Evolutionary conservation across 1,140 invertebrate genomes (phyloP).

Genomic region (Stratiolaelaps scimitus): DNA sequence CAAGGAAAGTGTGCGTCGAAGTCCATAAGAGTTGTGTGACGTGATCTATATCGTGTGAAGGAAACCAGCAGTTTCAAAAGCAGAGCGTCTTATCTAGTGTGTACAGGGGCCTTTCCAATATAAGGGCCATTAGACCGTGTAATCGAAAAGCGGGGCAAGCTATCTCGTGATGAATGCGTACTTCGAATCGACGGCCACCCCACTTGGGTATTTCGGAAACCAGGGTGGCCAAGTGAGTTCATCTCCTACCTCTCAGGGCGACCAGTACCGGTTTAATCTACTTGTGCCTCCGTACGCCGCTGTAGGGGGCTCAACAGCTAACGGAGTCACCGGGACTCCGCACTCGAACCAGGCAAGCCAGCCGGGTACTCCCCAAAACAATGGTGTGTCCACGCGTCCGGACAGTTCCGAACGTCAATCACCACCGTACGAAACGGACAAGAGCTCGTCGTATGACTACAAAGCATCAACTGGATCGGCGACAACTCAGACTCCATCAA

Average conservation of each 20-base stretch:
- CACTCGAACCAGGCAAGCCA: not conserved
- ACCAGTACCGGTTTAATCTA: slow-evolving; percentile 22
- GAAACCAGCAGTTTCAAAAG: too few relatives aligned
- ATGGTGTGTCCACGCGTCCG: slow-evolving; percentile 2
- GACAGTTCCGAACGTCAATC: slow-evolving; percentile 24
- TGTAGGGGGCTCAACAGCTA: not conserved
- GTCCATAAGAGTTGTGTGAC: too few relatives aligned
- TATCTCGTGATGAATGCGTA: slow-evolving; percentile 19
- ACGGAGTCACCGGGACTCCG: not conserved
- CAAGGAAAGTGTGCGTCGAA: too few relatives aligned
- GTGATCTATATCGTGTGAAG: too few relatives aligned
- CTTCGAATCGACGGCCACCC: slow-evolving; percentile 15
- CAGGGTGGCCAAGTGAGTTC: slow-evolving; percentile 15
- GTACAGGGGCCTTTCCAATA: too few relatives aligned
- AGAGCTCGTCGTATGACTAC: slow-evolving; percentile 26
- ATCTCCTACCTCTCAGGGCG: slow-evolving; percentile 1
- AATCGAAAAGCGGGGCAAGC: too few relatives aligned
- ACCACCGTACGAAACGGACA: slow-evolving; percentile 24
- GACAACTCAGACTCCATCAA: not conserved
- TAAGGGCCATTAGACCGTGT: too few relatives aligned
- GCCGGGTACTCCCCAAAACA: slow-evolving; percentile 16
- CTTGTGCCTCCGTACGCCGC: slow-evolving; percentile 22
- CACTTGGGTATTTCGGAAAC: slow-evolving; percentile 20
- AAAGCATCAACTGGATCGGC: slow-evolving; percentile 14
- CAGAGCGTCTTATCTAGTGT: too few relatives aligned